A percentile compares a stretch with the other conserved stretches of the same genome.
Evolutionary conservation across 2,113 vertebrate species (phyloP).

Genomic region (Gnathonemus echidnorhynchus): DNA sequence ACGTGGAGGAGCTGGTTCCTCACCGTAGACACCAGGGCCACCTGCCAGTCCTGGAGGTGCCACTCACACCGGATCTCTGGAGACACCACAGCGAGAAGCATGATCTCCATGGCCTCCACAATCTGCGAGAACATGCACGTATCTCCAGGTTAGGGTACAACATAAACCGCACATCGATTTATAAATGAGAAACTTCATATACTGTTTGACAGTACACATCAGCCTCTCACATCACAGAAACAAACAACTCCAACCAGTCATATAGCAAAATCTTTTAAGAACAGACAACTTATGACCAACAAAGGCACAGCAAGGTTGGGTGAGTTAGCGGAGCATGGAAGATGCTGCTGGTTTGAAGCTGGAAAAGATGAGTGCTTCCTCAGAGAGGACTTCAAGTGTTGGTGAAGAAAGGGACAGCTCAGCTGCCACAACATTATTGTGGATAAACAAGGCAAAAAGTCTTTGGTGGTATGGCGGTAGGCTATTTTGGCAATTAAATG

Average conservation of each 20-base stretch:
- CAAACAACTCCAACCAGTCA: neutral
- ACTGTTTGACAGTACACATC: neutral
- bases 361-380: neutral
- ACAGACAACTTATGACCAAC: neutral
- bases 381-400: neutral
- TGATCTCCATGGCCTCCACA: conserved; percentile 93
- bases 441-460: neutral
- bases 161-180: neutral
- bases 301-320: neutral
- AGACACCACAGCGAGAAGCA: conserved; percentile 84
- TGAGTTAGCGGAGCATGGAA: neutral
- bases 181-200: neutral
- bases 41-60: conserved; percentile 86
- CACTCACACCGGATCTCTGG: conserved; percentile 86
- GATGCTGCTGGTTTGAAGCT: neutral
- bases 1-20: conserved; percentile 42
- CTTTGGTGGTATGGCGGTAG: neutral
- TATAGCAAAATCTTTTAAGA: neutral
- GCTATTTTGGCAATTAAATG: neutral
- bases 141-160: conserved; percentile 4
- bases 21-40: conserved; percentile 90
- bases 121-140: conserved; percentile 57
- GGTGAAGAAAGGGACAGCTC: neutral
- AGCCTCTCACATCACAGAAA: neutral
- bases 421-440: neutral